Conservation (phyloP, 2,888 invertebrate genomes). For the Drosophila melanocephala region DNA sequence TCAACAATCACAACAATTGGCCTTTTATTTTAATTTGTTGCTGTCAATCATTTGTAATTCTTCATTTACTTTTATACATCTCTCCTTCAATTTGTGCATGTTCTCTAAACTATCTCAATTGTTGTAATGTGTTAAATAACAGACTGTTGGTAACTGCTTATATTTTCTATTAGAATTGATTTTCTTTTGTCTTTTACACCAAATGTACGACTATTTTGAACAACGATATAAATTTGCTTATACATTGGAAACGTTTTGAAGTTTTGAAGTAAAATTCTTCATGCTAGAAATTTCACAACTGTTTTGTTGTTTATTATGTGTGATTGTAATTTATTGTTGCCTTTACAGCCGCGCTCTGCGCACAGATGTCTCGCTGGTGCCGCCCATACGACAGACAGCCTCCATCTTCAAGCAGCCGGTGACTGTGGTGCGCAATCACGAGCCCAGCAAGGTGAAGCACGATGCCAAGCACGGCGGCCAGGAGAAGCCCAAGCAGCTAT, state of each 20-base stretch:
- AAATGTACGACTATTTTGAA: neutral
- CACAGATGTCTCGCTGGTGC: conserved; percentile 95
- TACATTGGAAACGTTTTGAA: neutral
- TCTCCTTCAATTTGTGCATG: conserved; percentile 24
- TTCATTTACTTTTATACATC: neutral
- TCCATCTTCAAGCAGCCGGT: conserved; percentile 99
- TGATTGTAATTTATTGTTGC: conserved; percentile 32
- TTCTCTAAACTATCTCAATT: neutral
- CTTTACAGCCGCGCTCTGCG: conserved; percentile 90
- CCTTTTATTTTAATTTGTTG: conserved; percentile 4
- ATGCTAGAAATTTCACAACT: neutral
- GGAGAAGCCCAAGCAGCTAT: conserved; percentile 95
- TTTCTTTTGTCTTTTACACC: neutral
- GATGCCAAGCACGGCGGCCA: conserved; percentile 96
- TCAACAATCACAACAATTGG: conserved; percentile 22
- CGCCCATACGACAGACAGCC: conserved; percentile 98
- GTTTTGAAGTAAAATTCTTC: neutral
- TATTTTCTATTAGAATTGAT: neutral
- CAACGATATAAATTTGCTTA: neutral
- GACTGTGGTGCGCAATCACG: conserved; percentile 95
- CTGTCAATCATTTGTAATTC: neutral
- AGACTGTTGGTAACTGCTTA: neutral
- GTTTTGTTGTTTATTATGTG: neutral
- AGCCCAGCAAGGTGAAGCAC: conserved; percentile 94
- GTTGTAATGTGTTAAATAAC: neutral